phyloP scores from a whole-genome alignment of 1,140 invertebrate species.

The Glomeris maerens region DNA sequence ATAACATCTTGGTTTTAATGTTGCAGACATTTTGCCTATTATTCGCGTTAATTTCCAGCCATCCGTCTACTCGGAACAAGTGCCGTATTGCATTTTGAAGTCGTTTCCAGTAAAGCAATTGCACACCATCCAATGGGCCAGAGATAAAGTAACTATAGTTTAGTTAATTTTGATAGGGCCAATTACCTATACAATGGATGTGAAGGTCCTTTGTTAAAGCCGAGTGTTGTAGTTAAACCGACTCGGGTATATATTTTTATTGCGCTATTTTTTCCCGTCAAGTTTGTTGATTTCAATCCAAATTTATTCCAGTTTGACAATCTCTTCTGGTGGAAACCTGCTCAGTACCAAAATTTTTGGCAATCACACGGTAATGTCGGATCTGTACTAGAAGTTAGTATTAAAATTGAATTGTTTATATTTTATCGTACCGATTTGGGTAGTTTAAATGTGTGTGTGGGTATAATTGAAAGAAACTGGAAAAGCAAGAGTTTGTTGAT shows the following conservation, averaged over 20 bases:
- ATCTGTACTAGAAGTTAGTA: neutral
- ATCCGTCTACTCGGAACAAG: slow-evolving; percentile 30
- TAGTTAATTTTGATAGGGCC: neutral
- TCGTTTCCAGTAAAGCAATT: slow-evolving; percentile 32
- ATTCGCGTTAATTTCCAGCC: slow-evolving; percentile 20
- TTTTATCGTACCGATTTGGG: too few species aligned
- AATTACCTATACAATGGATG: neutral
- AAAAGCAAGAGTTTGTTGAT: neutral
- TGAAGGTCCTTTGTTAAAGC: neutral
- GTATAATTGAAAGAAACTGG: neutral
- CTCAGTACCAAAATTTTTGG: neutral
- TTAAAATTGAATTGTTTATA: too few species aligned
- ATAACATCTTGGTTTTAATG: neutral
- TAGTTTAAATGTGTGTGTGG: too few species aligned
- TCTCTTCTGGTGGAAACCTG: neutral
- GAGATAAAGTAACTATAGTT: slow-evolving; percentile 27
- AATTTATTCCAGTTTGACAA: neutral
- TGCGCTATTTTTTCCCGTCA: neutral
- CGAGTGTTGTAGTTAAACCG: slow-evolving; percentile 22
- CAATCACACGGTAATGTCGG: neutral
- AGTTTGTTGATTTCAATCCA: neutral
- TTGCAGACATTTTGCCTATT: neutral
- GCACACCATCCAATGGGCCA: slow-evolving; percentile 33
- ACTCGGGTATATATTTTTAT: slow-evolving; percentile 10
- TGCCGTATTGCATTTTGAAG: slow-evolving; percentile 33